Evolutionary conservation across 2,113 vertebrate genomes (phyloP), one percentile per base, ranked within the genome.

Genomic region (Gulo gulo): DNA sequence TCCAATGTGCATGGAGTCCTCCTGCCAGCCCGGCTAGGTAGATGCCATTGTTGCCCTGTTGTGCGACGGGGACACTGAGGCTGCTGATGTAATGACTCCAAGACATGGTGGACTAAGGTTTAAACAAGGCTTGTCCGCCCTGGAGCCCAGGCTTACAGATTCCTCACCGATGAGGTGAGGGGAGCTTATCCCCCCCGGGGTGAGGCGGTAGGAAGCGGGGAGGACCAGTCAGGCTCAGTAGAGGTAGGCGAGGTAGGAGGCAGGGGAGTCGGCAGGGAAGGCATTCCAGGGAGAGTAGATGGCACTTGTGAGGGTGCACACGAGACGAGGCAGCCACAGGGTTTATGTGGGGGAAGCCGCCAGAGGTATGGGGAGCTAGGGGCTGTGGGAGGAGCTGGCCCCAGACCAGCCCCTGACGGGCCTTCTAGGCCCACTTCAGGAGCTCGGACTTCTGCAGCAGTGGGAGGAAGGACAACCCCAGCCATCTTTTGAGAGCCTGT

Each of bases 111-210:
- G 65, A 34, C 79, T 50, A 45, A 74, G 91, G 24, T 92, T n/a
- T 57, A 71, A n/a, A 23, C 34, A 24, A n/a, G 31, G 2, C 36
- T 34, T 63, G 47, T 34, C 31, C 18, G 7, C 74, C 34, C 26
- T 69, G 12, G 52, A 79, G 39, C 52, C 67, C 39, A 36, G 18
- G 76, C n/a, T 20, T 10, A 6, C 61, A 42, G 84, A 18, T 23
- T 26, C n/a, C 34, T 34, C 69, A 1, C 15, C 1, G 4, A 1
- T 36, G 26, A 42, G 15, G 59, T 16, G 36, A 14, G 86, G 24
- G 81, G 24, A 12, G 36, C 42, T 10, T 2, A 4, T 36, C 36
- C 3, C 0, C 0, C 0, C 0, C 1, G 57, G 34, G 42, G 18
- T 0, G 26, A 15, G n/a, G n/a, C 0, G 3, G 52, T 1, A 14